Evolutionary conservation across 2,113 vertebrate species (phyloP), one percentile per base, ranked within the genome.

Genomic region (Apteryx mantelli): DNA sequence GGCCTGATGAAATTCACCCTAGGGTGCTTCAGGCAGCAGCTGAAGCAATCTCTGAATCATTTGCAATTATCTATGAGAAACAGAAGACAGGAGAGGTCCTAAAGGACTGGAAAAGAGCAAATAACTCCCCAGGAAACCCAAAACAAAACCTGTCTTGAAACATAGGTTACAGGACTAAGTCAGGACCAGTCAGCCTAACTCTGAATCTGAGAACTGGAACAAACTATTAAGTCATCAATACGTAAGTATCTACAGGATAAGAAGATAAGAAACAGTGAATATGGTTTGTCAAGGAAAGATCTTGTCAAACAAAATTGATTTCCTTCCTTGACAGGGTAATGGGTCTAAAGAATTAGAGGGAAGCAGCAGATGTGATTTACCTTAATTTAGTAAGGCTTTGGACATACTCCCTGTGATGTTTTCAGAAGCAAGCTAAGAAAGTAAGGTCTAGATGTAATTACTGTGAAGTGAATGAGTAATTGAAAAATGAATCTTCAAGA

Each of bases 401-500:
- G 58, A 38, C 36, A 80, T 65, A 28, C 11, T 78, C 9, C 4
- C 8, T 80, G 30, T 65, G 46, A 89, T 76, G 42, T 83, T 71
- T 94, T 91, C 91, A 74, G 71, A 80, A 90, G n/a, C 65, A 91
- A 94, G n/a, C 61, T 60, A 87, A 91, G 40, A 88, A 95, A 81
- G 84, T 34, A 30, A 88, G 36, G 32, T 44, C n/a, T 81, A 76
- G 32, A 76, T 66, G 22, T 46, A 93, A 93, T 80, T 80, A 77
- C 19, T 88, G 19, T 32, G 22, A 89, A 89, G 22, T 32, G 7
- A 58, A 74, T 65, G 61, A 85, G 25, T 56, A 58, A 65, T 2
- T 80, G 48, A 80, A 96, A 76, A 94, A 89, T 30, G 0, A 91
- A 85, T 82, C 79, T 68, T 83, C 40, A 50, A 44, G 50, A 89